Evolutionary conservation across 2,113 vertebrate genomes (phyloP).

Genomic region (Ceratotherium simum): DNA sequence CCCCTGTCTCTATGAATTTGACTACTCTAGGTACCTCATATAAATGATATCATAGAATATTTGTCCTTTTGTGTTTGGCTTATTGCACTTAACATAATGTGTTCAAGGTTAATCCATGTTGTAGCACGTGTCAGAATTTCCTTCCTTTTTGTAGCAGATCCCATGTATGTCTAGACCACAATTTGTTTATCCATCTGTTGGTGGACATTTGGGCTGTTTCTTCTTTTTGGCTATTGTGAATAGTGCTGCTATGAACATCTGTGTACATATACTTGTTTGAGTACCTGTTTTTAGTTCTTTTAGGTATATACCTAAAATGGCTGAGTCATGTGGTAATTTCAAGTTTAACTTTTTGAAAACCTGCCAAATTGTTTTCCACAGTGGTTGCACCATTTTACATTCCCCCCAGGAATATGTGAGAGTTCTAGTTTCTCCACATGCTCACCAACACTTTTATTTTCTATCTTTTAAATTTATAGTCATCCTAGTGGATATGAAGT

Average conservation of each 20-base stretch:
- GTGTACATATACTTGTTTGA: no score
- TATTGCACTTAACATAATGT: no score
- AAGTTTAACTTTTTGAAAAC: not conserved
- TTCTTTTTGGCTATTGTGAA: not conserved
- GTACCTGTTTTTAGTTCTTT: not conserved
- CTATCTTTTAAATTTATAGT: not conserved
- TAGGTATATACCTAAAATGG: not conserved
- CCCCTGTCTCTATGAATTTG: not conserved
- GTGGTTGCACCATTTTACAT: not conserved
- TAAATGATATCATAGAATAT: not conserved
- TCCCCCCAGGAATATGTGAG: not conserved
- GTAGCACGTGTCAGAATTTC: not conserved
- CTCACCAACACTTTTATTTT: no score
- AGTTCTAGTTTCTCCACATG: not conserved
- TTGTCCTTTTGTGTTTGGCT: not conserved
- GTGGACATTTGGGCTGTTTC: not conserved
- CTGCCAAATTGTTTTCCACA: not conserved
- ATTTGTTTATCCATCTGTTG: no score
- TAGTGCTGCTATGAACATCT: not conserved
- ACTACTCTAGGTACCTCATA: not conserved
- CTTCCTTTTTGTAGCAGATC: not conserved
- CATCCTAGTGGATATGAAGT: not conserved
- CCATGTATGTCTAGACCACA: accelerated
- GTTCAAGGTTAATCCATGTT: not conserved
- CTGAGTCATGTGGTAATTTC: not conserved